Base-by-base conservation (phyloP, 2,797 vertebrate species). In the Argentina silus region DNA sequence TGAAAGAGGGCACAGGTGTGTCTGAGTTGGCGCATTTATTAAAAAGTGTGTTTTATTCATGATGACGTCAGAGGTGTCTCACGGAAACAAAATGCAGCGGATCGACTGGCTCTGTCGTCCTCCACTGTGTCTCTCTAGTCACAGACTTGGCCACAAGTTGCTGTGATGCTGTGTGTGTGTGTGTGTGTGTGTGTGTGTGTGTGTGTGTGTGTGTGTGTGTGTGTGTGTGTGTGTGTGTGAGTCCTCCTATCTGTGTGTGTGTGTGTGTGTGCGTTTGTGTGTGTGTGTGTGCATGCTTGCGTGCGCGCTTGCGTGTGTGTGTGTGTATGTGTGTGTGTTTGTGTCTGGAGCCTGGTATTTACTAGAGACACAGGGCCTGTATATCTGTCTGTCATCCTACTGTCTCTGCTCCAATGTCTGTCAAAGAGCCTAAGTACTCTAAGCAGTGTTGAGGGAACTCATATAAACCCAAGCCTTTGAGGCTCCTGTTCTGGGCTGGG, bases 391-490 rank as follows among this genome's bases (percentile, higher is more conserved):
- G 81, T 75, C 36, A 19, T 43, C 12, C 10, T 4, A 47, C 11
- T 43, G 19, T 6, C 70, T 80, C 63, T 82, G 72, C 64, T 69
- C 14, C 23, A 42, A 45, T 75, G 70, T 81, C 76, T 70, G 83
- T 88, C 78, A 79, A 67, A 53, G 69, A 83, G 78, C 76, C 76
- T 77, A 75, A 85, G 74, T 74, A 59, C 76, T 65, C 73, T 60
- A 3, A 12, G 27, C 8, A n/a, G 27, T 17, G 67, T 27, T 69
- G 85, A 83, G 78, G 76, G 84, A 75, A 48, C 17, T 48, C 78
- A 83, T 79, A 82, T 87, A 78, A 80, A 80, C 82, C 65, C 1
- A 83, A 81, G 12, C 36, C 10, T 66, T 71, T 21, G 56, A 67
- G 76, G 72, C 72, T 70, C 74, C 81, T 73, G 65, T 75, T 84